A percentile compares a stretch with the other conserved stretches of the same genome.
Evolutionary conservation across 1,140 invertebrate species (phyloP).

Genomic region (Hermatobates lingyangjiaoensis): DNA sequence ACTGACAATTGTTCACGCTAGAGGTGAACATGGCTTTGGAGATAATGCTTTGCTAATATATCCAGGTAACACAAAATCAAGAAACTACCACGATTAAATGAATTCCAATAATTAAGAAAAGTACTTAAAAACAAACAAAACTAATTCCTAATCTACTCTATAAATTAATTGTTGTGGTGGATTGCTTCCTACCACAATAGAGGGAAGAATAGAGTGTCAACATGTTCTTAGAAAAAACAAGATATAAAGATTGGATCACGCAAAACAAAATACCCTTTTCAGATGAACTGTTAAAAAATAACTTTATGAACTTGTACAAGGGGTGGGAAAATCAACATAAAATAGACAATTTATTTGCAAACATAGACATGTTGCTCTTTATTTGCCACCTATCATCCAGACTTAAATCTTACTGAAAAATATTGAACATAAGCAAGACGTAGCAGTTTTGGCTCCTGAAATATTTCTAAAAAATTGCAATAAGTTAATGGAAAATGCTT

Average conservation of each 20-base stretch:
- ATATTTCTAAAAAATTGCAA: too few relatives aligned
- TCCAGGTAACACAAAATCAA: slow-evolving; percentile 2
- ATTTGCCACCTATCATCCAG: slow-evolving; percentile 16
- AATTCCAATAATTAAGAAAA: slow-evolving; percentile 12
- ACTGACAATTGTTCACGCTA: slow-evolving; percentile 5
- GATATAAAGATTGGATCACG: slow-evolving; percentile 20
- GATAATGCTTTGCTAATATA: neutral
- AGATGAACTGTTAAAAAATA: slow-evolving; percentile 3
- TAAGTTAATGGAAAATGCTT: too few relatives aligned
- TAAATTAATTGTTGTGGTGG: slow-evolving; percentile 21
- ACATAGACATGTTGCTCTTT: slow-evolving; percentile 10
- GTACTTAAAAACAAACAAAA: slow-evolving; percentile 6
- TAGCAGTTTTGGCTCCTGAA: too few relatives aligned
- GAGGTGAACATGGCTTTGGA: slow-evolving; percentile 5
- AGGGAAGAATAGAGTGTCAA: slow-evolving; percentile 16
- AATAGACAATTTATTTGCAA: slow-evolving; percentile 5
- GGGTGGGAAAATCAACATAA: neutral
- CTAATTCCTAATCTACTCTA: slow-evolving; percentile 20
- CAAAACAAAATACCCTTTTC: slow-evolving; percentile 9
- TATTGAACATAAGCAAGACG: slow-evolving; percentile 12
- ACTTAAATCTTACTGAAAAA: slow-evolving; percentile 18
- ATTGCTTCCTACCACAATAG: slow-evolving; percentile 23
- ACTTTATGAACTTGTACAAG: slow-evolving; percentile 1
- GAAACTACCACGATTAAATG: slow-evolving; percentile 14
- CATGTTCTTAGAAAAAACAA: slow-evolving; percentile 9